Evolutionary conservation across 1,140 invertebrate species (phyloP), one percentile per base, ranked within the genome.

Genomic region (Psix sp.): DNA sequence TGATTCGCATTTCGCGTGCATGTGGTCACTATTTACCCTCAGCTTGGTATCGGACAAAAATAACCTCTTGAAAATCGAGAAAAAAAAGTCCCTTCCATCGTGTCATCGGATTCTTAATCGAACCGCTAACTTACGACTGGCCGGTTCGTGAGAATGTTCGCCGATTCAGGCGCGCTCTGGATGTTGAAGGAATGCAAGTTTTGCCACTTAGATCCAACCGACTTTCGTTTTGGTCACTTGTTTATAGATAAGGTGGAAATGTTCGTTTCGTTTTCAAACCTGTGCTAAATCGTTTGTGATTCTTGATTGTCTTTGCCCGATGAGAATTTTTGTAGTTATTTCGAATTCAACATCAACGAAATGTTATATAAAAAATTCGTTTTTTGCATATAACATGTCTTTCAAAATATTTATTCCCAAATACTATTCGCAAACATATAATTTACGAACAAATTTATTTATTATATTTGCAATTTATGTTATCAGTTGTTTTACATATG

Each of bases 1-100:
- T 72, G 82, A 71, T 40, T 33, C 24, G 51, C 51, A 39, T 48
- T 49, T 46, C 54, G 18, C 54, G 49, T 52, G 31, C 49, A 48
- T 68, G 72, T 60, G 73, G 74, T 68, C 77, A 54, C 66, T 71
- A 65, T 59, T 59, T 29, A 59, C 72, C 43, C 66, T 67, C 60
- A 56, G 43, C 67, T 42, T 54, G 68, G 31, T 33, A 17, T 11
- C 49, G 36, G 6, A 39, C 33, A 52, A 52, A 52, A 39, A 40
- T 26, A 39, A 39, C 11, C 33, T 5, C n/a, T 11, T 35, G 2
- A 33, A 10, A 11, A 11, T 6, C 5, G 29, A 33, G n/a, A 6
- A 20, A 52, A 57, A 51, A 52, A 48, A 57, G 24, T 31, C 31
- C 20, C 21, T n/a, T 10, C 33, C 24, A 40, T 43, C 54, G 45